phyloP scores from a whole-genome alignment of 2,113 vertebrate genomes.

The Lucifuga dentata region DNA sequence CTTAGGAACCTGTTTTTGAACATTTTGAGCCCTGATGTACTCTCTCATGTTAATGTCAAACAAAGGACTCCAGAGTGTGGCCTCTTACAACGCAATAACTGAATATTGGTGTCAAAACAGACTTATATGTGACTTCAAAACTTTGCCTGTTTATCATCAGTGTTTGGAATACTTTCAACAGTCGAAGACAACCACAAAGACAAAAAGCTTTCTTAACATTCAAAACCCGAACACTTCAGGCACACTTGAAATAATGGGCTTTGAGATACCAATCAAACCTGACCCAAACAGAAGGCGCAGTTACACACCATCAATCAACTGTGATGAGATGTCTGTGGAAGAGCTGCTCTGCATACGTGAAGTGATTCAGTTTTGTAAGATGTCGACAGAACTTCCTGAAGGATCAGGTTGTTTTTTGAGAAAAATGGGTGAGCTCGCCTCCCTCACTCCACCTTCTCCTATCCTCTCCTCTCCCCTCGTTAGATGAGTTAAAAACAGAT shows the following conservation, averaged over 20 bases:
- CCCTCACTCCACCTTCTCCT: slow-evolving; percentile 18
- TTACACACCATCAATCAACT: slow-evolving; percentile 53
- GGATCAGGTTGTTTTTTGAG: slow-evolving; percentile 19
- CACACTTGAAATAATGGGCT: slow-evolving; percentile 41
- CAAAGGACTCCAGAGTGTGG: background rate
- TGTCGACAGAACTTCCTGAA: slow-evolving; percentile 16
- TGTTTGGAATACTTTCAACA: slow-evolving; percentile 28
- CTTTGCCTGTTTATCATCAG: slow-evolving; percentile 41
- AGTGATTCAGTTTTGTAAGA: slow-evolving; percentile 31
- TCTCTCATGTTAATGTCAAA: no score
- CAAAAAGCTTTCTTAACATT: slow-evolving; percentile 3
- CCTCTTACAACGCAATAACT: background rate
- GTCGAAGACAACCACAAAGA: slow-evolving; percentile 12
- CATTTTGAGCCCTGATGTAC: no score
- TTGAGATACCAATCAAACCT: slow-evolving; percentile 49
- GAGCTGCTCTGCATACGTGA: slow-evolving; percentile 24
- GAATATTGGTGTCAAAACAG: slow-evolving; percentile 28
- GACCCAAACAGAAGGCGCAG: slow-evolving; percentile 47
- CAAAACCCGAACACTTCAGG: slow-evolving; percentile 21
- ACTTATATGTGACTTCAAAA: background rate
- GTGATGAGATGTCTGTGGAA: slow-evolving; percentile 41
- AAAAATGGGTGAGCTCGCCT: slow-evolving; percentile 24
- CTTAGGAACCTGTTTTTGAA: no score
- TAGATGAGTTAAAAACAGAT: slow-evolving; percentile 74
- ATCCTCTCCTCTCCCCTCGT: slow-evolving; percentile 27